phyloP scores from a whole-genome alignment of 2,113 vertebrate species.

The Gnathonemus echidnorhynchus region DNA sequence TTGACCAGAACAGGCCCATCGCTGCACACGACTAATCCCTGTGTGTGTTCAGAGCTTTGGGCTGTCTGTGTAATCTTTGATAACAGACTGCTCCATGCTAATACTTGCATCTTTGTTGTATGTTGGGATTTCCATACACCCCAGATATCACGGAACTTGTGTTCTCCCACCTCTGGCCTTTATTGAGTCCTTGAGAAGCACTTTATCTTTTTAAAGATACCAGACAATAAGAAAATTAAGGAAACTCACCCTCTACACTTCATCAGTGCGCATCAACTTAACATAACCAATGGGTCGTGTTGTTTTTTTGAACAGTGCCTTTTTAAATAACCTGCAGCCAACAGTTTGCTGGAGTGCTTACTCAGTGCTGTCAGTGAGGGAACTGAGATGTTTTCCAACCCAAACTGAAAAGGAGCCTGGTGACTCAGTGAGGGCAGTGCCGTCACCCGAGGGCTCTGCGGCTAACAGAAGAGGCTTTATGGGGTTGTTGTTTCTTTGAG shows the following conservation, averaged over 20 bases:
- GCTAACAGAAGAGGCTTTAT: background rate
- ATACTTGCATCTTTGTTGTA: background rate
- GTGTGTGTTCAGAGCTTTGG: background rate
- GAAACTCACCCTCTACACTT: background rate
- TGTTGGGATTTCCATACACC: background rate
- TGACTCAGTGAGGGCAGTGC: background rate
- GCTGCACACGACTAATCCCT: background rate
- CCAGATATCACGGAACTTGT: background rate
- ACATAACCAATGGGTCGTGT: background rate
- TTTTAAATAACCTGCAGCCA: background rate
- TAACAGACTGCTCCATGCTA: background rate
- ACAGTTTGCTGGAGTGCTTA: background rate
- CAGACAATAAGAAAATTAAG: background rate
- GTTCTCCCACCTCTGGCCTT: background rate
- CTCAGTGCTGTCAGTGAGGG: background rate
- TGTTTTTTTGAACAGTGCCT: background rate
- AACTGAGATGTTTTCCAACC: background rate
- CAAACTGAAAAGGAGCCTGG: background rate
- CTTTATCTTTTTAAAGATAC: background rate
- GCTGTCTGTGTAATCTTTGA: background rate
- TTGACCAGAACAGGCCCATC: background rate
- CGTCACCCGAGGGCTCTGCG: background rate
- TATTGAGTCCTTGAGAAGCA: background rate
- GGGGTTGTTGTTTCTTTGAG: background rate
- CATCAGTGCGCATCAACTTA: background rate